Conservation (phyloP, 2,888 invertebrate genomes). For the Galerucella nymphaeae region DNA sequence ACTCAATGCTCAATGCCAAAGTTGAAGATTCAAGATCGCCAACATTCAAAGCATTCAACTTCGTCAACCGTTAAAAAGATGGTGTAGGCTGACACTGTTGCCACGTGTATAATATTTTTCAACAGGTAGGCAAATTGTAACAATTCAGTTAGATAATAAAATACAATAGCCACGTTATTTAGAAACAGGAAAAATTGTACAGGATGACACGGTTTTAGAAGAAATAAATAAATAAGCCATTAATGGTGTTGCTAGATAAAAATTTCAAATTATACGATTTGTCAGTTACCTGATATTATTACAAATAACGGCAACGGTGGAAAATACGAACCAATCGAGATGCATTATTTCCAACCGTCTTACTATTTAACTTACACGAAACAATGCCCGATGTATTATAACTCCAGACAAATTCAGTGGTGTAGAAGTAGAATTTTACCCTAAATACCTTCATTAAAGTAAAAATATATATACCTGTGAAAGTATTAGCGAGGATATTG, state of each 20-base stretch:
- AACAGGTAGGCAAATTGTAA: background rate
- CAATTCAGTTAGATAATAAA: no score
- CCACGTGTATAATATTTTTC: background rate
- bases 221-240: no score
- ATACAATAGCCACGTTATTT: no score
- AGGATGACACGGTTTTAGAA: no score
- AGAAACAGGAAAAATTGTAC: no score
- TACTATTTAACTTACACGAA: constrained; percentile 15
- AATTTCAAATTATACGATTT: no score
- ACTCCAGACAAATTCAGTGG: background rate
- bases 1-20: constrained; percentile 6
- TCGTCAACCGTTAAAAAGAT: constrained; percentile 20
- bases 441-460: background rate
- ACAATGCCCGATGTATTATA: constrained; percentile 14
- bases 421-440: background rate
- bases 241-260: no score
- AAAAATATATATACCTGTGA: background rate
- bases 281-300: no score
- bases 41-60: constrained; percentile 15
- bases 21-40: constrained; percentile 25
- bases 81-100: constrained; percentile 13
- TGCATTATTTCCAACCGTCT: constrained; percentile 16
- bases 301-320: background rate
- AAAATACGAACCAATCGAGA: background rate
- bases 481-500: no score